Base-by-base conservation (phyloP, 2,888 invertebrate genomes). In the Danaus chrysippus region DNA sequence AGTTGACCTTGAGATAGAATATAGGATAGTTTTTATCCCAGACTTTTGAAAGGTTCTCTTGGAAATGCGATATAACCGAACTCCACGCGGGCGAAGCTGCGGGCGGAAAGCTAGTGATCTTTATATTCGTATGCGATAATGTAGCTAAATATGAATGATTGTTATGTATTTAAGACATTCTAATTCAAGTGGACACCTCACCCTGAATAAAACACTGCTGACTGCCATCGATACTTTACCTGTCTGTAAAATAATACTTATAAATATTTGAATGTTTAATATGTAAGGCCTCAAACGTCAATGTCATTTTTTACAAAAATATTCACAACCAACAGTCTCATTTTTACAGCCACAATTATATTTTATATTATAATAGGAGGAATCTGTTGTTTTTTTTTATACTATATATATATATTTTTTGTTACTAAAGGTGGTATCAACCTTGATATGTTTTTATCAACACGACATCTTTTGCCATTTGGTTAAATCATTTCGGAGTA, bases 261-360 rank as follows among this genome's bases (percentile, higher is more conserved):
- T 49, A 13, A 64, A 54, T 62, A 52, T 65, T 58, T 42, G 63
- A 65, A 61, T 54, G 56, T 59, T 60, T 17, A 62, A 19, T 41
- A 42, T 55, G 58, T 42, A 65, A 65, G 65, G 58, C 58, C 61
- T 63, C 58, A 61, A 42, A 61, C 58, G 55, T 58, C 65, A 65
- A 65, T 65, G 65, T 56, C 61, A 63, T 60, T 58, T 65, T 65
- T 63, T 63, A 58, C 13, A 42, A 63, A 63, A 56, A 55, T 52
- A 42, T 23, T 43, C 42, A 56, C 42, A 46, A 13, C 8, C 49
- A 13, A 44, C 15, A 49, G 23, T 43, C 19, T 55, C 46, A 55
- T 55, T 58, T 61, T 56, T 56, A 23, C n/a, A 58, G 34, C 53
- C 44, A 56, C 61, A 42, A 61, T 61, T 61, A 61, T 53, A 55